Base-by-base conservation (phyloP, 2,888 invertebrate genomes). In the Crocallis elinguaria region DNA sequence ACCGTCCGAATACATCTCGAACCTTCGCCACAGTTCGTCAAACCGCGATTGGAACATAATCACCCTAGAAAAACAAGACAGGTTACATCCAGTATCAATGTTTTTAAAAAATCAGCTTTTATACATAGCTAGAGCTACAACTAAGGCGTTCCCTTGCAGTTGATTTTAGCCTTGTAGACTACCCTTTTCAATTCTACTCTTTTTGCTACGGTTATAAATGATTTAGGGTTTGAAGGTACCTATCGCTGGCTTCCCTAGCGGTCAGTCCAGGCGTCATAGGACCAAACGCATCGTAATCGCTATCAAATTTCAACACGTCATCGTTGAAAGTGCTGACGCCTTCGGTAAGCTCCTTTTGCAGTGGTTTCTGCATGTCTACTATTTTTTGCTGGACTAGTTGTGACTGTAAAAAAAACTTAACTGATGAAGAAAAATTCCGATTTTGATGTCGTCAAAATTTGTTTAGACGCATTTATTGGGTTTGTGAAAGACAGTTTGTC, bases 161-260 rank as follows among this genome's bases (percentile, higher is more conserved):
- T n/a, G n/a, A n/a, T n/a, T n/a, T n/a, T n/a, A n/a, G n/a, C n/a
- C n/a, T n/a, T n/a, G n/a, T n/a, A n/a, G n/a, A n/a, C n/a, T n/a
- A n/a, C n/a, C n/a, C n/a, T n/a, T n/a, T n/a, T n/a, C n/a, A n/a
- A n/a, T n/a, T n/a, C n/a, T n/a, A n/a, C n/a, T n/a, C n/a, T n/a
- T n/a, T n/a, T n/a, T n/a, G n/a, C n/a, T n/a, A n/a, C n/a, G n/a
- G n/a, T n/a, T n/a, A n/a, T n/a, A n/a, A n/a, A n/a, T n/a, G n/a
- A n/a, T n/a, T n/a, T n/a, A n/a, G n/a, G n/a, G n/a, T n/a, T 29
- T 29, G 9, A 29, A 11, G 12, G 5, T 79, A 94, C 89, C 96
- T 93, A 79, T 97, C 97, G 66, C 96, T 96, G 13, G 98, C 98
- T 84, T 98, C 98, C 64, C 95, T 93, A 0, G 98, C 97, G 0